A percentile compares a stretch with the other conserved stretches of the same genome.
Evolutionary conservation across 2,113 vertebrate genomes (phyloP).

Genomic region (Petaurus breviceps): DNA sequence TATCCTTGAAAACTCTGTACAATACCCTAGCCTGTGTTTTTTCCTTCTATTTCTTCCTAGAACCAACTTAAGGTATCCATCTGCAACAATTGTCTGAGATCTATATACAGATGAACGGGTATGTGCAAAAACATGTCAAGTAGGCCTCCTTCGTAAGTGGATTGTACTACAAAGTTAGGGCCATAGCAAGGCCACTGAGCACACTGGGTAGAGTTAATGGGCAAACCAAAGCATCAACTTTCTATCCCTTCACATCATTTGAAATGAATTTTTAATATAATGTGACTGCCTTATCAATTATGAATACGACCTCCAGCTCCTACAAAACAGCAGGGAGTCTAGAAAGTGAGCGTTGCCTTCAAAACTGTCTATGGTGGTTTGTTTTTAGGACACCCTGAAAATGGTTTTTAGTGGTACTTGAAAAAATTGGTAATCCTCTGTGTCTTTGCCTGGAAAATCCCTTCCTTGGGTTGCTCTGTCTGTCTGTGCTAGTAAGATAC

Average conservation of each 20-base stretch:
- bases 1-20: background rate
- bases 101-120: background rate
- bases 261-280: slow-evolving; percentile 40
- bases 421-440: background rate
- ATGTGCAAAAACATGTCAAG: background rate
- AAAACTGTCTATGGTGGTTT: background rate
- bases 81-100: background rate
- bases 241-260: slow-evolving; percentile 12
- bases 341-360: background rate
- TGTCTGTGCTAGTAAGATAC: background rate
- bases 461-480: background rate
- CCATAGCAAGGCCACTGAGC: background rate
- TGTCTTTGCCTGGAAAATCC: background rate
- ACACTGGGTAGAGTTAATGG: too few species aligned
- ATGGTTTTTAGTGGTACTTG: background rate
- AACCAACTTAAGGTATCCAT: background rate
- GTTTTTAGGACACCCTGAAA: background rate
- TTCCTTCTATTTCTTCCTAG: background rate
- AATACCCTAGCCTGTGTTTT: background rate
- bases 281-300: slow-evolving; percentile 25
- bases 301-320: background rate
- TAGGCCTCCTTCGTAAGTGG: background rate
- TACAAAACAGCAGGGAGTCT: background rate
- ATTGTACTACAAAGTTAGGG: background rate
- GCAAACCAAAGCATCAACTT: slow-evolving; percentile 11